Percentiles rank a stretch among this genome's conserved stretches.
Evolutionary conservation across 2,113 vertebrate genomes (phyloP).

Genomic region (Tichodroma muraria): DNA sequence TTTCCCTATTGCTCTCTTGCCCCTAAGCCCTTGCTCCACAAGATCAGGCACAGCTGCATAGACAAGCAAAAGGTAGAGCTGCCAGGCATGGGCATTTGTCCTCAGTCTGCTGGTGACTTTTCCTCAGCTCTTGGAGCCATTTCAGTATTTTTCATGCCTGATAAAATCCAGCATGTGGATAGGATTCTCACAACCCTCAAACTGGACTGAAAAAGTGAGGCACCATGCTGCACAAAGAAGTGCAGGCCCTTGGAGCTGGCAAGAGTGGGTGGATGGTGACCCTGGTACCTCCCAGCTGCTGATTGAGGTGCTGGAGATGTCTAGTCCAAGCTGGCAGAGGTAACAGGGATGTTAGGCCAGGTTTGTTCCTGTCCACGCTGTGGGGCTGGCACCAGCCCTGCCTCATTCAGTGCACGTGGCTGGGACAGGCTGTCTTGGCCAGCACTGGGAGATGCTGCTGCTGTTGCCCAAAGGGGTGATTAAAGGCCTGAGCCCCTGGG

Average conservation of each 20-base stretch:
- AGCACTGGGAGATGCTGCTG: background rate
- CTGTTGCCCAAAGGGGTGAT: background rate
- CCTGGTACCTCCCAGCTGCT: background rate
- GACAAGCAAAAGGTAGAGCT: background rate
- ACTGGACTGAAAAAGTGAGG: background rate
- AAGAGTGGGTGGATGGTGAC: background rate
- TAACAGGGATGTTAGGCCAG: background rate
- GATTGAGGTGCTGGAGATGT: background rate
- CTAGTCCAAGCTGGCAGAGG: background rate
- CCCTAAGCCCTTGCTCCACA: background rate
- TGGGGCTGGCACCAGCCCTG: background rate
- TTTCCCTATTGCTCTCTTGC: background rate
- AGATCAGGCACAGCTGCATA: background rate
- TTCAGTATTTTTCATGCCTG: background rate
- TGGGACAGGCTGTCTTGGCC: accelerated
- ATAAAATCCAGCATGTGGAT: background rate
- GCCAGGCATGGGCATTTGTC: background rate
- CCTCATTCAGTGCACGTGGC: background rate
- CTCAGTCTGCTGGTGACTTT: background rate
- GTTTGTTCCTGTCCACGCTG: accelerated
- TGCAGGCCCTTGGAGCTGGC: background rate
- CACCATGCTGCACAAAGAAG: accelerated
- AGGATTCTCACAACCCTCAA: background rate
- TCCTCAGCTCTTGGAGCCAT: background rate
- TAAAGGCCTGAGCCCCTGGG: background rate